These are phyloP conservation scores for Drosophila funebris DNA, from an alignment of 1,140 invertebrate genomes.

Conservation along the genomic window DNA sequence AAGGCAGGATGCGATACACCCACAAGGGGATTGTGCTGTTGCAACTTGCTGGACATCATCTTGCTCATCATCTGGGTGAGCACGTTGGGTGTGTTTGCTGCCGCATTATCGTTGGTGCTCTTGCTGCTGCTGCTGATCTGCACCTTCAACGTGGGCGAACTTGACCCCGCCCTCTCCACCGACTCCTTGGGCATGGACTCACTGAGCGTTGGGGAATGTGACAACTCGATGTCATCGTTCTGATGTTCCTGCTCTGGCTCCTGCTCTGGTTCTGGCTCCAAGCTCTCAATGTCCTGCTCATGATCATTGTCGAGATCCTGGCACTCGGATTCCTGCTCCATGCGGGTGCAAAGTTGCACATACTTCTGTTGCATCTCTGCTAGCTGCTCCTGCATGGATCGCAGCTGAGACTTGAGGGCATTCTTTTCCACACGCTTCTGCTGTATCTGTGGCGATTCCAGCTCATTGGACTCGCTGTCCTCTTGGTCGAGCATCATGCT, in stretches of 20 bases:
- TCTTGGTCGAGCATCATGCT: conserved; percentile 86
- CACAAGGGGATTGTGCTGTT: conserved; percentile 81
- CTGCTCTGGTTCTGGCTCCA: conserved; percentile 89
- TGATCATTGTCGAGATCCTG: conserved; percentile 89
- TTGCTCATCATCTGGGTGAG: conserved; percentile 89
- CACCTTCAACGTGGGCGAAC: conserved; percentile 83
- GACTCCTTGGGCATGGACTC: conserved; percentile 85
- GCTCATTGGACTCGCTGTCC: conserved; percentile 90
- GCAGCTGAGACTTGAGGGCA: conserved; percentile 92
- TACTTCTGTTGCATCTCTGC: conserved; percentile 96
- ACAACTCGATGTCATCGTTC: conserved; percentile 84
- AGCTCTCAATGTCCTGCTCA: conserved; percentile 86
- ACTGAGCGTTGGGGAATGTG: conserved; percentile 82
- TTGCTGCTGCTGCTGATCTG: conserved; percentile 40
- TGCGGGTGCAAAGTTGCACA: conserved; percentile 92
- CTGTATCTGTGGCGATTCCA: conserved; percentile 89
- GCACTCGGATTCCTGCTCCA: conserved; percentile 91
- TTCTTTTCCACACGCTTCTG: conserved; percentile 94
- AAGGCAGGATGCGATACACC: conserved; percentile 84
- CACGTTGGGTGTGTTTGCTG: conserved; percentile 85
- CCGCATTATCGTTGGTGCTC: conserved; percentile 30
- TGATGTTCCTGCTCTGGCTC: conserved; percentile 87
- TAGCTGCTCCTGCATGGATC: conserved; percentile 94
- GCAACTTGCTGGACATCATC: conserved; percentile 88
- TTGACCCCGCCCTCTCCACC: conserved; percentile 85